Evolutionary conservation across 2,797 vertebrate species (phyloP).

Genomic region (Sitta carolinensis): DNA sequence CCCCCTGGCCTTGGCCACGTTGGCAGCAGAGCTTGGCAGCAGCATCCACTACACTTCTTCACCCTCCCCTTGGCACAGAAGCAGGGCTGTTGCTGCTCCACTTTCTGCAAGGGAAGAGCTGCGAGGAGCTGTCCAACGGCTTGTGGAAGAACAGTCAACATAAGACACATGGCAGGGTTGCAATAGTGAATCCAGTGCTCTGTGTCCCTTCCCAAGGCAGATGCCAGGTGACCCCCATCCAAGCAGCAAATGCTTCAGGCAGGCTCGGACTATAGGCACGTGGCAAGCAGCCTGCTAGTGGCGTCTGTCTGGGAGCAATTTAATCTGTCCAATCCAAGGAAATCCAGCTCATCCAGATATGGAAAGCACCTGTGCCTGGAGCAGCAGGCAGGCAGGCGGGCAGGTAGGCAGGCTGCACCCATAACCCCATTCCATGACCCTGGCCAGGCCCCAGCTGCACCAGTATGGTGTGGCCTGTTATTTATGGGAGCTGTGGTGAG

Average conservation of each 20-base stretch:
- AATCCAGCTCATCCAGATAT: neutral
- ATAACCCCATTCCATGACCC: neutral
- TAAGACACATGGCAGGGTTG: too few species aligned
- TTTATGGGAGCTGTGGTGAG: neutral
- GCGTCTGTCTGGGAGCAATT: fast-evolving
- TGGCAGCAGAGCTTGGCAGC: neutral
- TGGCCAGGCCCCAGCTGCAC: neutral
- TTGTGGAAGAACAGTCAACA: neutral
- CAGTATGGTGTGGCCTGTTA: fast-evolving
- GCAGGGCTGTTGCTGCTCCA: neutral
- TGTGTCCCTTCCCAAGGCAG: neutral
- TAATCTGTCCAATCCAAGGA: neutral
- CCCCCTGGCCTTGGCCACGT: neutral
- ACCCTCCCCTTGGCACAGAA: neutral
- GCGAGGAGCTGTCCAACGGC: fast-evolving
- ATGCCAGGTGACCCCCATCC: neutral
- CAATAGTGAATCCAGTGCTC: neutral
- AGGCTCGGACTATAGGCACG: fast-evolving
- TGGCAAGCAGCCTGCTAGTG: neutral
- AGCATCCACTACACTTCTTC: neutral
- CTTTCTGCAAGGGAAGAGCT: neutral
- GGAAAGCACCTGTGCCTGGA: neutral
- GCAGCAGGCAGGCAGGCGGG: neutral
- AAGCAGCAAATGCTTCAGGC: neutral
- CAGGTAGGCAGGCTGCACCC: neutral